Evolutionary conservation across 2,888 invertebrate species (phyloP), one percentile per base, ranked within the genome.

Genomic region (Spodoptera exigua): DNA sequence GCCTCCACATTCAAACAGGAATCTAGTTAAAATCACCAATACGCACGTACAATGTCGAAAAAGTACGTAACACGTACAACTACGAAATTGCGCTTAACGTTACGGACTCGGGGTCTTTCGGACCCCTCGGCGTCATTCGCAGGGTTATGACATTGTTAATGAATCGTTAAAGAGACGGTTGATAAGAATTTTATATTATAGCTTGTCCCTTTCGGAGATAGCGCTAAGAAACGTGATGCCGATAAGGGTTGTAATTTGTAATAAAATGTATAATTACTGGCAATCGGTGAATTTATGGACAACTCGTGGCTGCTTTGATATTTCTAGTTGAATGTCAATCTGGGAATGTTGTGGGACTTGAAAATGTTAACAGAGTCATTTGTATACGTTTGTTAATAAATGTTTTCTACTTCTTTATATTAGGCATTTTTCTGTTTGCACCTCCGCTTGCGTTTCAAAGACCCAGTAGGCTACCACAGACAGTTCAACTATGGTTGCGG

Each of bases 121-220:
- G 69, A 68, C 69, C 69, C 51, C 53, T 69, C 61, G 49, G 37
- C 70, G 44, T 57, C 78, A 68, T 73, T 74, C 69, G 74, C 45
- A 66, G 63, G 76, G 76, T 74, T 76, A 74, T 76, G 67, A 70
- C 76, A 66, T 79, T 44, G 63, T 73, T 79, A 77, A 78, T 76
- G 79, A 79, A 79, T 73, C 79, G 74, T 77, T 70, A 65, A 60
- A 68, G 56, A 52, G 65, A 47, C 53, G 37, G 34, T 37, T 58
- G 73, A 72, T 76, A 76, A 69, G 62, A 72, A 61, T 62, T 74
- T 77, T 74, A 74, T 74, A 63, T 60, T 62, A 63, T 59, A 44
- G 53, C 59, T 52, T 59, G 54, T 61, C 55, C 62, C 61, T 51
- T 61, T 51, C 9, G 16, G 13, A 35, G 69, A 61, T 60, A 64